Evolutionary conservation across 2,797 vertebrate species (phyloP).

Genomic region (Chelon labrosus): DNA sequence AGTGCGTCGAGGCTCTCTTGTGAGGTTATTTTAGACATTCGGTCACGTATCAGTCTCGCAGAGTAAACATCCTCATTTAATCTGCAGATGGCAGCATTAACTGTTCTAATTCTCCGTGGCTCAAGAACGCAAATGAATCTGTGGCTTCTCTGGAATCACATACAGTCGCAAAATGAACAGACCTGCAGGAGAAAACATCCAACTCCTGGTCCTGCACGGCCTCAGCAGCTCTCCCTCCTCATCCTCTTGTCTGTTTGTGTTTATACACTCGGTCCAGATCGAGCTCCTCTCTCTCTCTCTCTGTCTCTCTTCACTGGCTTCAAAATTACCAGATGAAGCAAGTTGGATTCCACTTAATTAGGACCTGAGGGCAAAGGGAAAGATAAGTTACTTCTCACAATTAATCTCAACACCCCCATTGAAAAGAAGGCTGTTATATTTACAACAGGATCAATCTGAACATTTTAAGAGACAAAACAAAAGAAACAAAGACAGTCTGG

Average conservation of each 20-base stretch:
- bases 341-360: conserved; percentile 74
- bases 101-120: conserved; percentile 24
- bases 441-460: conserved; percentile 18
- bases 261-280: conserved; percentile 29
- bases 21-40: conserved; percentile 17
- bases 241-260: conserved; percentile 37
- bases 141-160: conserved; percentile 30
- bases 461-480: neutral
- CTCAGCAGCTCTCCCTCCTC: conserved; percentile 8
- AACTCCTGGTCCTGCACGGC: conserved; percentile 1
- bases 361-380: conserved; percentile 61
- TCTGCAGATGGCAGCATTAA: conserved; percentile 30
- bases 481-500: neutral
- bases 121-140: conserved; percentile 40
- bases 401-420: conserved; percentile 33
- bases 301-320: conserved; percentile 19
- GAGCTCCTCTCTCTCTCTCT: conserved; percentile 19
- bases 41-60: neutral
- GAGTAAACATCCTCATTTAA: conserved; percentile 36
- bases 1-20: conserved; percentile 5
- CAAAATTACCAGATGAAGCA: conserved; percentile 62
- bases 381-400: conserved; percentile 41
- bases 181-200: conserved; percentile 30
- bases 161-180: conserved; percentile 19
- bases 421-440: conserved; percentile 1